Conservation (phyloP, 2,113 vertebrate species). For the Bubalus kerabau region DNA sequence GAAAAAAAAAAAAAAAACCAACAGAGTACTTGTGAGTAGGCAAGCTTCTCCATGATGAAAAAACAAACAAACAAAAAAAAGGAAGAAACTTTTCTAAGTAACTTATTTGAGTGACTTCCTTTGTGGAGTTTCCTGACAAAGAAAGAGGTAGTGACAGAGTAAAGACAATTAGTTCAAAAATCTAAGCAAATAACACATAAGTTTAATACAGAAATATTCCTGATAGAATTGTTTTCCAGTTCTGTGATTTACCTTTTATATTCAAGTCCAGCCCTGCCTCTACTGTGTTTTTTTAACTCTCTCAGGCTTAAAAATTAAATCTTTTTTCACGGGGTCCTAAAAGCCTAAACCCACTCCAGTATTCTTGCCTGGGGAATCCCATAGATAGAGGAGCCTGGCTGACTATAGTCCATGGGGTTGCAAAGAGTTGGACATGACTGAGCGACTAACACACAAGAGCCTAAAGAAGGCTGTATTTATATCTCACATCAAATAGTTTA, state of each 20-base stretch:
- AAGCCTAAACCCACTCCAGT: not conserved
- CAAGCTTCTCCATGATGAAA: not conserved
- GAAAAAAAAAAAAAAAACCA: not conserved
- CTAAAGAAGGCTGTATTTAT: not conserved
- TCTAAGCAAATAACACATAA: not conserved
- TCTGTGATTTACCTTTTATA: not conserved
- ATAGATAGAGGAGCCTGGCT: not conserved
- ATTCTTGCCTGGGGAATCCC: not conserved
- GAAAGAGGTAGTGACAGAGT: not conserved
- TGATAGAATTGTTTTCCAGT: not conserved
- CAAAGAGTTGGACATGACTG: not conserved
- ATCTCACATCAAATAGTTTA: not conserved
- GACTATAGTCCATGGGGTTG: not conserved
- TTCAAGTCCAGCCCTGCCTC: not conserved
- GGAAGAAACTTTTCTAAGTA: conserved; percentile 9
- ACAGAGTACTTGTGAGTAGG: not conserved
- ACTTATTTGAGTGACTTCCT: not conserved
- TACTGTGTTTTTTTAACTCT: not conserved
- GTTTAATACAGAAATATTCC: not conserved
- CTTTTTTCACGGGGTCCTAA: not conserved
- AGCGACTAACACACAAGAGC: not conserved
- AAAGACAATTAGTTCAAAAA: conserved; percentile 21
- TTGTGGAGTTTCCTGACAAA: not conserved
- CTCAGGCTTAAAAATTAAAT: not conserved
- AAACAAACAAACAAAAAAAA: not conserved